Percentiles rank a stretch among this genome's conserved stretches.
phyloP scores from a whole-genome alignment of 1,140 invertebrate species.

The Tetraneura akinire region DNA sequence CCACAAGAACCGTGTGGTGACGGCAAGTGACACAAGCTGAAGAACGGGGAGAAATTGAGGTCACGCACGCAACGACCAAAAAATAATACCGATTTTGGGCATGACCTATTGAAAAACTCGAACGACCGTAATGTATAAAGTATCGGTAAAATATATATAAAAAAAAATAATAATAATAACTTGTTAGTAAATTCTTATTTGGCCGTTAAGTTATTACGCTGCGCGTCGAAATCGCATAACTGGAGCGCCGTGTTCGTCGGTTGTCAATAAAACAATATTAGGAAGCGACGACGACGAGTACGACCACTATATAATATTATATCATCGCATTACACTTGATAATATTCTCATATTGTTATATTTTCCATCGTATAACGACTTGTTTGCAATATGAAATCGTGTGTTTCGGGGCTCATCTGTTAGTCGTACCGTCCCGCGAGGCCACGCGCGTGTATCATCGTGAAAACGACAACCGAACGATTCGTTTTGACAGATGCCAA shows the following conservation, averaged over 20 bases:
- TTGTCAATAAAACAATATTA: background rate
- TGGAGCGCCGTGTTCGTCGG: background rate
- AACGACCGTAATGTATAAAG: too few species aligned
- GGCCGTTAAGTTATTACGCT: too few species aligned
- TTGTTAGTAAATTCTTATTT: too few species aligned
- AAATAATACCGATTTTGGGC: background rate
- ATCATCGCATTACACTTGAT: too few species aligned
- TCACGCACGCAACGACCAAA: background rate
- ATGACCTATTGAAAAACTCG: too few species aligned
- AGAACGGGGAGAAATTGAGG: background rate
- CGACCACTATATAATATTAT: too few species aligned
- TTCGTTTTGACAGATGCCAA: conserved; percentile 11
- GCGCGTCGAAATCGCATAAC: conserved; percentile 32
- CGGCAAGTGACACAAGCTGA: background rate
- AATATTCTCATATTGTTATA: background rate
- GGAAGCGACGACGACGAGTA: background rate
- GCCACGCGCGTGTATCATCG: background rate
- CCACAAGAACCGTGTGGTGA: background rate
- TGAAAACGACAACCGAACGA: background rate
- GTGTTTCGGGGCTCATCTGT: background rate
- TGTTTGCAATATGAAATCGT: background rate
- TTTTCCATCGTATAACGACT: background rate
- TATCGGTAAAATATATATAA: too few species aligned
- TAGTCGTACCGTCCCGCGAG: too few species aligned
- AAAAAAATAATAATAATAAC: too few species aligned